phyloP scores from a whole-genome alignment of 2,888 invertebrate genomes.

The Drosophila recens region DNA sequence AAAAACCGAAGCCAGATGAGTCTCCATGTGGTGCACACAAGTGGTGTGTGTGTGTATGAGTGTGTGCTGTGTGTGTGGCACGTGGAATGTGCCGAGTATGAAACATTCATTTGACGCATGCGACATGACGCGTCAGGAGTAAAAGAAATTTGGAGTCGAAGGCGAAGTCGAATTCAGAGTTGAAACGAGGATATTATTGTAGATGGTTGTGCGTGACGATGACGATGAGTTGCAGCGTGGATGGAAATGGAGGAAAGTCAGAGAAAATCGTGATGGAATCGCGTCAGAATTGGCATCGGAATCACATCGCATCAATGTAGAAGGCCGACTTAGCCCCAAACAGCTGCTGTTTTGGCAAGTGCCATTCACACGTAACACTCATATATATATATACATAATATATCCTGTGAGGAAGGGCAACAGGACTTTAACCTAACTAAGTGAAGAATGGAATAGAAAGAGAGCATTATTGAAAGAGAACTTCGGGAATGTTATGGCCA shows the following conservation, averaged over 20 bases:
- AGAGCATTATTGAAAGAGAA: not conserved
- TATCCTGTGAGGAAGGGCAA: conserved; percentile 22
- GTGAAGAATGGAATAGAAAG: not conserved
- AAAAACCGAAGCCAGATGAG: conserved; percentile 63
- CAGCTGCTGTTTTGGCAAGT: conserved; percentile 26
- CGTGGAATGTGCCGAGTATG: conserved; percentile 54
- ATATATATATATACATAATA: conserved; percentile 57
- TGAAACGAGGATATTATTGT: conserved; percentile 68
- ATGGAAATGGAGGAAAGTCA: conserved; percentile 26
- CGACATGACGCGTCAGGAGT: conserved; percentile 63
- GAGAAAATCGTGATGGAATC: conserved; percentile 74
- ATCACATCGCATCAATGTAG: conserved; percentile 51
- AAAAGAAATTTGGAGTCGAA: conserved; percentile 11
- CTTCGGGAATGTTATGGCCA: too few species aligned
- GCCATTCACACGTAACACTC: conserved; percentile 77
- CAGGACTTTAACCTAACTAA: conserved; percentile 3
- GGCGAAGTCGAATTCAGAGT: conserved; percentile 31
- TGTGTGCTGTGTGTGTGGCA: conserved; percentile 23
- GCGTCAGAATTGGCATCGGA: conserved; percentile 44
- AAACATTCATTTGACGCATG: conserved; percentile 79
- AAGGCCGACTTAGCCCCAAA: conserved; percentile 11
- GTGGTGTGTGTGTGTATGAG: not conserved
- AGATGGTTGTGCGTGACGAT: conserved; percentile 83
- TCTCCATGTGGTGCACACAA: conserved; percentile 17
- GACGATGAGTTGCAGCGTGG: conserved; percentile 72